Evolutionary conservation across 2,113 vertebrate genomes (phyloP).

Genomic region (Pomatostomus ruficeps): DNA sequence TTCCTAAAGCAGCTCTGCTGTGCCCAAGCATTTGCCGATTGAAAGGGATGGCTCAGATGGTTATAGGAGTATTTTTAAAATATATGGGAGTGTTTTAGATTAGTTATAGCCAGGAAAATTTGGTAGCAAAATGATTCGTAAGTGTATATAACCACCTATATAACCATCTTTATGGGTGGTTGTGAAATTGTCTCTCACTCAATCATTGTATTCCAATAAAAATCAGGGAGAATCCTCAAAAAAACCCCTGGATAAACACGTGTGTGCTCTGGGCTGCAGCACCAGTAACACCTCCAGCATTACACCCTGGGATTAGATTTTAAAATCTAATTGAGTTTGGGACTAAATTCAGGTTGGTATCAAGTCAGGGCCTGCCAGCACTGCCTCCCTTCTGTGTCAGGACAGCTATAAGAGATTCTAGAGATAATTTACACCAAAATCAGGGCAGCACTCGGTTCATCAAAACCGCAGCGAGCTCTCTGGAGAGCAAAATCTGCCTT

Average conservation of each 20-base stretch:
- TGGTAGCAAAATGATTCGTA: neutral
- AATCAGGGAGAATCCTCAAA: neutral
- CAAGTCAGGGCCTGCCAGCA: neutral
- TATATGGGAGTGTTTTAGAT: neutral
- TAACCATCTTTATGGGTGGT: no score
- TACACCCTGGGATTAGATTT: neutral
- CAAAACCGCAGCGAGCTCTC: neutral
- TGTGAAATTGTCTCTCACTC: no score
- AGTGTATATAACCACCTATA: no score
- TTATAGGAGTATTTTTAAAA: no score
- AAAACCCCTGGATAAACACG: neutral
- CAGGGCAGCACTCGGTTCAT: neutral
- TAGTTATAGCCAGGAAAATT: neutral
- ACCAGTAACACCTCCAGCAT: neutral
- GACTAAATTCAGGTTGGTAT: neutral
- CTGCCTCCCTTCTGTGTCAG: neutral
- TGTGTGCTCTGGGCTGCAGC: neutral
- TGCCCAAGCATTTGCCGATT: neutral
- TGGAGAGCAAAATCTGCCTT: neutral
- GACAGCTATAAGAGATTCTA: neutral
- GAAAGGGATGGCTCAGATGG: no score
- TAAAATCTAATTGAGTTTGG: neutral
- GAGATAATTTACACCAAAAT: neutral
- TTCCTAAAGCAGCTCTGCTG: neutral
- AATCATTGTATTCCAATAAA: accelerated